Conservation (phyloP, 1,140 invertebrate species). For the Carcinoscorpius rotundicauda region DNA sequence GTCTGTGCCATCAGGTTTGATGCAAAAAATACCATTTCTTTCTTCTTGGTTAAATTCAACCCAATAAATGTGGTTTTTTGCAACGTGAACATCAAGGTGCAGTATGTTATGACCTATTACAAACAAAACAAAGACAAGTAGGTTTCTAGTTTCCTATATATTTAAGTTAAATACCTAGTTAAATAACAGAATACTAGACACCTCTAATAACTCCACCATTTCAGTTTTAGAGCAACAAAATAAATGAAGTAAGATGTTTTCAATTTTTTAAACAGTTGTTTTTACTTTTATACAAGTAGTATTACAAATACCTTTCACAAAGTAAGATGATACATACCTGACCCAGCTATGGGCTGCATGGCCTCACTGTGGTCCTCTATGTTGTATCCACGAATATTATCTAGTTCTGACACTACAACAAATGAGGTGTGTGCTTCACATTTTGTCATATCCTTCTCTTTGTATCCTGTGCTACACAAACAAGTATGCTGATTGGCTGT, state of each 20-base stretch:
- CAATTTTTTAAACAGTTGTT: too few species aligned
- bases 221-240: too few species aligned
- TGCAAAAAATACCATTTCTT: constrained; percentile 85
- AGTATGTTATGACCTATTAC: constrained; percentile 61
- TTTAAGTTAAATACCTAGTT: too few species aligned
- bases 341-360: constrained; percentile 83
- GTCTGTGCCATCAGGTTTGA: constrained; percentile 77
- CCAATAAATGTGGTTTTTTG: constrained; percentile 90
- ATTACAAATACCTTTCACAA: too few species aligned
- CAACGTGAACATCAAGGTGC: constrained; percentile 76
- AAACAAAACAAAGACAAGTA: constrained; percentile 1
- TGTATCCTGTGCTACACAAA: constrained; percentile 73
- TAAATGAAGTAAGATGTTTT: too few species aligned
- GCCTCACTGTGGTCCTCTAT: constrained; percentile 75
- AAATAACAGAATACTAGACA: too few species aligned
- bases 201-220: too few species aligned
- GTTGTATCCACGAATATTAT: constrained; percentile 75
- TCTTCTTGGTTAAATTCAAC: constrained; percentile 82
- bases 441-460: constrained; percentile 50
- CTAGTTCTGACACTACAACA: constrained; percentile 76
- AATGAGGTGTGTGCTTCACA: constrained; percentile 79
- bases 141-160: too few species aligned
- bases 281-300: too few species aligned
- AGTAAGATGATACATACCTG: constrained; percentile 33
- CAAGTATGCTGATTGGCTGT: constrained; percentile 56